Evolutionary conservation across 2,113 vertebrate species (phyloP).

Genomic region (Elgaria multicarinata): DNA sequence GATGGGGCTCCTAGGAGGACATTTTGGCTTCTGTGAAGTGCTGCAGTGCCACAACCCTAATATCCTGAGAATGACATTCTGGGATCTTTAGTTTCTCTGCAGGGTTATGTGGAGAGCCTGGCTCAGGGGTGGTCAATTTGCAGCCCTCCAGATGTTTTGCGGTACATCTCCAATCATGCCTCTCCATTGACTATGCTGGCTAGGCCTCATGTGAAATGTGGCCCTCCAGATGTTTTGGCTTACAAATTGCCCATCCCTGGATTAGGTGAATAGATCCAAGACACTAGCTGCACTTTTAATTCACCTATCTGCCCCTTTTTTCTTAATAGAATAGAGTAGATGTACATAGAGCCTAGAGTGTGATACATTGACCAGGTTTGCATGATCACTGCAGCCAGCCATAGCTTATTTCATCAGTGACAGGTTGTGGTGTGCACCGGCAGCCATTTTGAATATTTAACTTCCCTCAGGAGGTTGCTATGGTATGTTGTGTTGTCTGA

Average conservation of each 20-base stretch:
- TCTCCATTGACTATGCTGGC: background rate
- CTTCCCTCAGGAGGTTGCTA: no score
- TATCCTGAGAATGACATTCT: background rate
- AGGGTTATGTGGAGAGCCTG: background rate
- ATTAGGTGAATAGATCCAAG: background rate
- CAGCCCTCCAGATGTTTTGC: background rate
- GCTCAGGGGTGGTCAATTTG: background rate
- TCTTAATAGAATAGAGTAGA: background rate
- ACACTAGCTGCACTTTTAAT: slow-evolving; percentile 12
- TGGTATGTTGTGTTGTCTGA: no score
- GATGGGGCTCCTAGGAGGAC: background rate
- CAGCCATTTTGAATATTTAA: no score
- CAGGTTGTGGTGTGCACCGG: no score
- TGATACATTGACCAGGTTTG: no score
- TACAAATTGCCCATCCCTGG: background rate
- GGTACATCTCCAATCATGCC: background rate
- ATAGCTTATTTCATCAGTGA: no score
- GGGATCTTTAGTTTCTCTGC: background rate
- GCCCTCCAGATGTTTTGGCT: no score
- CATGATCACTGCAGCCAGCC: no score
- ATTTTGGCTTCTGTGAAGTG: background rate
- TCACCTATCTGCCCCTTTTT: background rate
- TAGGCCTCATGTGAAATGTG: background rate
- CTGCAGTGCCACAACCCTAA: background rate
- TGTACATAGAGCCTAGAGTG: background rate